phyloP scores from a whole-genome alignment of 2,888 invertebrate genomes.

The Sipha maydis region DNA sequence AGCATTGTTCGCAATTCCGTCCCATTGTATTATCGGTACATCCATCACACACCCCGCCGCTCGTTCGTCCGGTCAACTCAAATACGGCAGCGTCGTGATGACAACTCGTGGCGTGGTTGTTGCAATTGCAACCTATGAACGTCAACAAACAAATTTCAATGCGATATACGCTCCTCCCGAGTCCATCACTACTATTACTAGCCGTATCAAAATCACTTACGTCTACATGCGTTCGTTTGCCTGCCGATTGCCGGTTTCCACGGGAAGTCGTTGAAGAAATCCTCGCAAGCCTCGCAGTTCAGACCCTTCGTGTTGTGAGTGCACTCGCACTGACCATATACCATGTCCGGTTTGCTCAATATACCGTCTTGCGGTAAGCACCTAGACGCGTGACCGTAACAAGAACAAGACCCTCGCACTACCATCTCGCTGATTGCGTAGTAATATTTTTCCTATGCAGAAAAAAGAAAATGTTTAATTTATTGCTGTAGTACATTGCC shows the following conservation, averaged over 20 bases:
- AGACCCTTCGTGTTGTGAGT: slow-evolving; percentile 96
- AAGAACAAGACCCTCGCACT: slow-evolving; percentile 97
- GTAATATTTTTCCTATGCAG: slow-evolving; percentile 91
- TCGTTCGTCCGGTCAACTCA: slow-evolving; percentile 87
- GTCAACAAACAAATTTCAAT: not conserved
- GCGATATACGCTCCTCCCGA: not conserved
- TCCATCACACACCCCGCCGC: slow-evolving; percentile 97
- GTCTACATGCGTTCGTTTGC: slow-evolving; percentile 93
- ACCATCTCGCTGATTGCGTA: slow-evolving; percentile 98
- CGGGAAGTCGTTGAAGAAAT: slow-evolving; percentile 96
- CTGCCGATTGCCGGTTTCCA: slow-evolving; percentile 97
- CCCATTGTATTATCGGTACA: slow-evolving; percentile 98
- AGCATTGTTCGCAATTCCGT: slow-evolving; percentile 96
- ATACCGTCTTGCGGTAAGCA: slow-evolving; percentile 76
- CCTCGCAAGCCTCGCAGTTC: slow-evolving; percentile 96
- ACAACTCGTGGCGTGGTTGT: slow-evolving; percentile 91
- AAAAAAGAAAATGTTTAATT: not conserved
- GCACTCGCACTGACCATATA: slow-evolving; percentile 96
- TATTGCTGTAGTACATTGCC: not conserved
- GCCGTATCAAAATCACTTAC: slow-evolving; percentile 68
- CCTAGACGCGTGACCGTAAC: slow-evolving; percentile 97
- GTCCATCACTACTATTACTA: not conserved
- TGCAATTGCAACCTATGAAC: slow-evolving; percentile 84
- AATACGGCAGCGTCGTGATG: slow-evolving; percentile 95
- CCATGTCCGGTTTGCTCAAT: slow-evolving; percentile 84